Conservation (phyloP, 2,113 vertebrate species). For the Neolamprologus caudopunctatus region DNA sequence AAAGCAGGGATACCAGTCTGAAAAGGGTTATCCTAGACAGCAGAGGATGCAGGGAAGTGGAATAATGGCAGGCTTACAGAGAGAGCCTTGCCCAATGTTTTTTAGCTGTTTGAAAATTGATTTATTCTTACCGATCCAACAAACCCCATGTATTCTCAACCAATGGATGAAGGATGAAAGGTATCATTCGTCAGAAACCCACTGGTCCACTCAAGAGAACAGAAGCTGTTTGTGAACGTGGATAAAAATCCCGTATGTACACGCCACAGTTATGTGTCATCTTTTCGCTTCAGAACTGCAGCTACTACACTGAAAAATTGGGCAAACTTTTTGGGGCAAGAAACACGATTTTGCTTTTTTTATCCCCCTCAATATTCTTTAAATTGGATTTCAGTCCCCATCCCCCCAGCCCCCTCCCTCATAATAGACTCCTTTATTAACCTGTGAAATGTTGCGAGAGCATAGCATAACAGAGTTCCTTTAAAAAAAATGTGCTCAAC, state of each 20-base stretch:
- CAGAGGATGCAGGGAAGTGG: constrained; percentile 41
- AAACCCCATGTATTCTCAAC: constrained; percentile 63
- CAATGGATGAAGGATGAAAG: constrained; percentile 68
- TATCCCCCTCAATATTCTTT: neutral
- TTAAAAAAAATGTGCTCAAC: constrained; percentile 43
- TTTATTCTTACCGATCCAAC: constrained; percentile 64
- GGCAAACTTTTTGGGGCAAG: constrained; percentile 17
- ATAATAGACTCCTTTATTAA: constrained; percentile 34
- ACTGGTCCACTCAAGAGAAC: constrained; percentile 64
- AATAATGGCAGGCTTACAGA: constrained; percentile 57
- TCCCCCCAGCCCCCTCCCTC: neutral
- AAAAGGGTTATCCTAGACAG: constrained; percentile 50
- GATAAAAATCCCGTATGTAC: constrained; percentile 62
- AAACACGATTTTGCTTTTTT: neutral
- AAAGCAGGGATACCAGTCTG: constrained; percentile 6
- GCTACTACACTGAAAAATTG: constrained; percentile 27
- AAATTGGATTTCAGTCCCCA: constrained; percentile 41
- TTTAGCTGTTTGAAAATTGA: constrained; percentile 64
- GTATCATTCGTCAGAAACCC: constrained; percentile 70
- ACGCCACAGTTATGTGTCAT: constrained; percentile 54
- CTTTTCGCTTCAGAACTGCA: constrained; percentile 27
- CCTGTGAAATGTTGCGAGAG: constrained; percentile 30
- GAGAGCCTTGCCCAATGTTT: constrained; percentile 58
- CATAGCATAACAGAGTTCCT: neutral
- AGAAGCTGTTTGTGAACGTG: constrained; percentile 64